Conservation (phyloP, 1,140 invertebrate species). For the Platyscapa corneri region DNA sequence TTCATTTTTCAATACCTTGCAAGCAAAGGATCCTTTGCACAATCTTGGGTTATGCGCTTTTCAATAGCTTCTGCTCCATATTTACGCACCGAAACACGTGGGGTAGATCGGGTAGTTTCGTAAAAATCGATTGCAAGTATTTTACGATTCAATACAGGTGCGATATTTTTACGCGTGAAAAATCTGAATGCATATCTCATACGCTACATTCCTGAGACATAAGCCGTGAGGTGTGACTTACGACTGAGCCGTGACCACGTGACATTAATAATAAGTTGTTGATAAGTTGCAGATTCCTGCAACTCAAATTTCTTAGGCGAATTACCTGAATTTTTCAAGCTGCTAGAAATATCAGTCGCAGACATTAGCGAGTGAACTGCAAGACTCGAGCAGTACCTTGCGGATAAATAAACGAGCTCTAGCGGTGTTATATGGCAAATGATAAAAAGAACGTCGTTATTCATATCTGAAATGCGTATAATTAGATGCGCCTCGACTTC, state of each 20-base stretch:
- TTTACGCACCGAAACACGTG: not conserved
- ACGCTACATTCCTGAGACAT: not conserved
- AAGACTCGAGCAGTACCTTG: too few relatives aligned
- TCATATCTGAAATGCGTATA: not conserved
- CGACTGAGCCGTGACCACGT: not conserved
- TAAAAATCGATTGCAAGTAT: not conserved
- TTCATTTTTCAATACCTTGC: too few relatives aligned
- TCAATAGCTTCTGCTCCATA: not conserved
- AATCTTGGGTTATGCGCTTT: not conserved
- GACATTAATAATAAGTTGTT: not conserved
- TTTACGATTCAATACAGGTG: not conserved
- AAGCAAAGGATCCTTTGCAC: too few relatives aligned
- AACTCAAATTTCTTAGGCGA: not conserved
- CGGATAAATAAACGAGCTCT: too few relatives aligned
- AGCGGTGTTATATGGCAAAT: too few relatives aligned
- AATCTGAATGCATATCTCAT: not conserved
- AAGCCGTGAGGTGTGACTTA: not conserved
- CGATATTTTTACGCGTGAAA: not conserved
- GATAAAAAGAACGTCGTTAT: not conserved
- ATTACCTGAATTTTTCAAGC: too few relatives aligned
- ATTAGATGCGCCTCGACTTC: not conserved
- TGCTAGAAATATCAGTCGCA: too few relatives aligned
- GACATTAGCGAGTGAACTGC: too few relatives aligned
- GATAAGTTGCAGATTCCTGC: not conserved
- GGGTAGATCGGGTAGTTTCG: not conserved